Base-by-base conservation (phyloP, 2,888 invertebrate species). In the Andrena fulva region DNA sequence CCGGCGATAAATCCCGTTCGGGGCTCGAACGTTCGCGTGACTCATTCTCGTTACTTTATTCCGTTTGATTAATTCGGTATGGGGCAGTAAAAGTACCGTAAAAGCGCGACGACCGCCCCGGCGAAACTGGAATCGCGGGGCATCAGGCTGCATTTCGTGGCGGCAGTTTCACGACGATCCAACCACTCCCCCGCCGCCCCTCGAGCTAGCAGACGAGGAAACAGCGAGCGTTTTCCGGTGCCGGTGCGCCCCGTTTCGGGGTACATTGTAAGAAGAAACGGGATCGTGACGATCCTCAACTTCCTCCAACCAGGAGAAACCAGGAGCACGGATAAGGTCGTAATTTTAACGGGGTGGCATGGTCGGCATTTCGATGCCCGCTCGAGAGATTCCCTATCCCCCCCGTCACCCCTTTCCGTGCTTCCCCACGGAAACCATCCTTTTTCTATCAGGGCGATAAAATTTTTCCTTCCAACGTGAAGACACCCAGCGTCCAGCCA, bases 11-110 rank as follows among this genome's bases (percentile, higher is more conserved):
- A 87, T 88, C 82, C 86, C 66, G 80, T 80, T 82, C 84, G 79
- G 80, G 20, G 68, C 63, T 52, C 60, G 56, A 56, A 27, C 56
- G 68, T 74, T 63, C 42, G 75, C 71, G 80, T 74, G 82, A 86
- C 80, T 87, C 86, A 84, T 87, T 85, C 88, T 89, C 89, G 89
- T 91, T 89, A 90, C 86, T 90, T 88, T 89, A 88, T 91, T 90
- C 87, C 90, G 69, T 90, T 85, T 90, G 91, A 91, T 91, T 90
- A 91, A 91, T 91, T 91, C 91, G 80, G 82, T 42, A 42, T 42
- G 54, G 75, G 59, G 76, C 88, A 83, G 87, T 91, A 91, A 91
- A 91, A 89, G 84, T 80, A 85, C 80, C 89, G 87, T 89, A 90
- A 91, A 90, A 90, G 85, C 80, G 76, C 80, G 84, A 59, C 64